phyloP scores from a whole-genome alignment of 2,888 invertebrate species.

The Hirtodrosophila duncani region DNA sequence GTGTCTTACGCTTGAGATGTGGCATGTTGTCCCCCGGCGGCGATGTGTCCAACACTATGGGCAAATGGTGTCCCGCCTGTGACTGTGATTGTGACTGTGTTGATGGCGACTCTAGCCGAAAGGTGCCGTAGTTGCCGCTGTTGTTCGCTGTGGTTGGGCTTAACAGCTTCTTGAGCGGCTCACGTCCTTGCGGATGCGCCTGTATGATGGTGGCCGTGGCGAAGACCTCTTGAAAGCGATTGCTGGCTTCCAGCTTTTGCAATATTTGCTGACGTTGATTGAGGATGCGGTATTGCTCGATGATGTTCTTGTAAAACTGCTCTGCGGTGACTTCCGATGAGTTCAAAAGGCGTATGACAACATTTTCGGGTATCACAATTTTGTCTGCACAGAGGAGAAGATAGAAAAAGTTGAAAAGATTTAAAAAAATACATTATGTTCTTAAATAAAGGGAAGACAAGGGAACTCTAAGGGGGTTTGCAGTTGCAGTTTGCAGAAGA shows the following conservation, averaged over 20 bases:
- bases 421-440: neutral
- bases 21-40: conserved; percentile 39
- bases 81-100: conserved; percentile 29
- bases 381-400: conserved; percentile 66
- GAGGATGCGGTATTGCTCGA: conserved; percentile 73
- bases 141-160: conserved; percentile 35
- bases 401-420: neutral
- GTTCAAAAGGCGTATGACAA: conserved; percentile 77
- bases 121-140: conserved; percentile 31
- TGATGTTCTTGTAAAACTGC: conserved; percentile 77
- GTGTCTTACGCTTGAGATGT: conserved; percentile 62
- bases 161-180: conserved; percentile 51
- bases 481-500: too few species aligned
- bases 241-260: conserved; percentile 70
- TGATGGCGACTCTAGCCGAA: conserved; percentile 48
- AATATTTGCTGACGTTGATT: conserved; percentile 73
- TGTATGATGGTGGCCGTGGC: conserved; percentile 76
- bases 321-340: conserved; percentile 77
- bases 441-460: too few species aligned
- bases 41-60: conserved; percentile 60
- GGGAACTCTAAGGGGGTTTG: too few species aligned
- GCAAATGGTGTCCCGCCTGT: conserved; percentile 41
- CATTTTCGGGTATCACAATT: conserved; percentile 78
- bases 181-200: conserved; percentile 63
- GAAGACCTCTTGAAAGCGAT: conserved; percentile 74